phyloP scores from a whole-genome alignment of 2,888 invertebrate genomes.

The Calameuta filiformis region DNA sequence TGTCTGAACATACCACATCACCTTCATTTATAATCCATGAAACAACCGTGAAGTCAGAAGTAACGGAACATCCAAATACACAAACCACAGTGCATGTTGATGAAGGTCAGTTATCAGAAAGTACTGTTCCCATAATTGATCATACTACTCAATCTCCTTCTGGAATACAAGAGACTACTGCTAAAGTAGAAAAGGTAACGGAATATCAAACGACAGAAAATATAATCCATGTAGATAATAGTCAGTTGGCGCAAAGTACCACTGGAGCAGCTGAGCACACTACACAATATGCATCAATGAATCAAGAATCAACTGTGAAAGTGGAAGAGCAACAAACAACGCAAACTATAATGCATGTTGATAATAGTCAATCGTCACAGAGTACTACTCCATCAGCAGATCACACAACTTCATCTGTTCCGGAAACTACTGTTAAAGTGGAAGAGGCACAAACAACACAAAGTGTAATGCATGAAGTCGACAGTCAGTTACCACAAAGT shows the following conservation, averaged over 20 bases:
- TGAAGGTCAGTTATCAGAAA: slow-evolving; percentile 2
- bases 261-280: neutral
- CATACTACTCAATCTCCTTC: slow-evolving; percentile 2
- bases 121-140: neutral
- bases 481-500: neutral
- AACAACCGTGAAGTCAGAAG: neutral
- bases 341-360: neutral
- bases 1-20: neutral
- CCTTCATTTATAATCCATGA: neutral
- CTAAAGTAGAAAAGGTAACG: neutral
- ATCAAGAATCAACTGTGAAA: neutral
- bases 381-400: slow-evolving; percentile 2
- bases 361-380: neutral
- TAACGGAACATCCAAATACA: neutral
- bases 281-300: neutral
- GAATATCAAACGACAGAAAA: neutral
- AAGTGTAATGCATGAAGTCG: neutral
- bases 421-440: neutral
- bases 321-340: neutral
- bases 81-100: neutral
- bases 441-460: neutral
- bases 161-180: neutral
- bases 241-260: neutral
- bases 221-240: neutral
- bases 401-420: neutral